Conservation (phyloP, 2,888 invertebrate genomes). For the Lasiommata megera region DNA sequence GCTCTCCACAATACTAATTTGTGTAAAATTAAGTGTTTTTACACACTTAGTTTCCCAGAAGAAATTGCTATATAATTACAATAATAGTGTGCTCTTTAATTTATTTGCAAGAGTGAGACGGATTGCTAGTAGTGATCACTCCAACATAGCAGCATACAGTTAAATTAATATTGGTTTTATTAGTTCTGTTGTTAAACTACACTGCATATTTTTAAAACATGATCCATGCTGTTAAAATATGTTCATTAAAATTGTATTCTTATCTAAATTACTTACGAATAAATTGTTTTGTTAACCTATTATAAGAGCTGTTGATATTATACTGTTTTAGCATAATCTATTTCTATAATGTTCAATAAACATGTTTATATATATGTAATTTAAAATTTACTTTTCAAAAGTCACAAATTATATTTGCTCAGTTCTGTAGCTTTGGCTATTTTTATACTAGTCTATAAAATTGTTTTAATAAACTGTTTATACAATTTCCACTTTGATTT, state of each 20-base stretch:
- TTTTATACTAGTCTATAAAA: conserved; percentile 75
- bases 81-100: too few species aligned
- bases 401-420: conserved; percentile 68
- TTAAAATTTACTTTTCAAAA: conserved; percentile 39
- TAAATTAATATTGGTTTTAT: too few species aligned
- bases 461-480: conserved; percentile 64
- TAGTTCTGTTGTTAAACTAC: too few species aligned
- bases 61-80: too few species aligned
- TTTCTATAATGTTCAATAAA: background rate
- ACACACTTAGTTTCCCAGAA: too few species aligned
- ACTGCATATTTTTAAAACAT: too few species aligned
- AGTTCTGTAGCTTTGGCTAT: conserved; percentile 74
- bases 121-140: too few species aligned
- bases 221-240: too few species aligned
- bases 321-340: background rate
- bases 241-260: background rate
- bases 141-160: too few species aligned
- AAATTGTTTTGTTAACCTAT: background rate
- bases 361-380: conserved; percentile 38
- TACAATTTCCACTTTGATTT: conserved; percentile 17
- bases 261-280: background rate
- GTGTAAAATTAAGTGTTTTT: too few species aligned
- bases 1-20: too few species aligned
- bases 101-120: too few species aligned
- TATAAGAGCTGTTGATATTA: background rate